phyloP scores from a whole-genome alignment of 2,888 invertebrate genomes.

The Pseudeuparius sepicola region DNA sequence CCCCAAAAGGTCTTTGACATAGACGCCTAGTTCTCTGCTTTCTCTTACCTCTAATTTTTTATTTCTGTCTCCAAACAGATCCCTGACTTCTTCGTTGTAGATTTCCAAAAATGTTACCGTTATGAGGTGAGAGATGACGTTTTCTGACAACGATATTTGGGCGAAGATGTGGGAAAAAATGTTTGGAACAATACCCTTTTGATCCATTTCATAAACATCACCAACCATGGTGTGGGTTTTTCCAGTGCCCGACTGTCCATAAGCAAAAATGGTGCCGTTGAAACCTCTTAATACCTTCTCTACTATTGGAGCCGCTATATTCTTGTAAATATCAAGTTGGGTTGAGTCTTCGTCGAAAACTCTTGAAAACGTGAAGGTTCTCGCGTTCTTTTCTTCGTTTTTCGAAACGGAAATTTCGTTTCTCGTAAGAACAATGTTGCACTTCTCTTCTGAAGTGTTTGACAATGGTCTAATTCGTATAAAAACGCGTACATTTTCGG shows the following conservation, averaged over 20 bases:
- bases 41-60: slow-evolving; percentile 82
- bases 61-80: slow-evolving; percentile 58
- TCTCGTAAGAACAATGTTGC: slow-evolving; percentile 35
- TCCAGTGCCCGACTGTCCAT: slow-evolving; percentile 87
- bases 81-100: slow-evolving; percentile 94
- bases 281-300: slow-evolving; percentile 89
- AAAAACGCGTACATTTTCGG: slow-evolving; percentile 88
- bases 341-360: slow-evolving; percentile 77
- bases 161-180: slow-evolving; percentile 97
- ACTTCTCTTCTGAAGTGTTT: slow-evolving; percentile 70
- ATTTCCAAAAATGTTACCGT: slow-evolving; percentile 95
- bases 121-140: slow-evolving; percentile 75
- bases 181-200: slow-evolving; percentile 91
- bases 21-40: slow-evolving; percentile 88
- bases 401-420: slow-evolving; percentile 2
- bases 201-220: slow-evolving; percentile 68
- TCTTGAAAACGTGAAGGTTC: slow-evolving; percentile 83
- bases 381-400: slow-evolving; percentile 52
- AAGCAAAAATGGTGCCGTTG: slow-evolving; percentile 83
- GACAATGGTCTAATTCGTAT: slow-evolving; percentile 93
- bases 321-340: slow-evolving; percentile 86
- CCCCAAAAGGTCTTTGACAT: slow-evolving; percentile 88
- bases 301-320: slow-evolving; percentile 88
- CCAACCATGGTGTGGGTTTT: slow-evolving; percentile 98
- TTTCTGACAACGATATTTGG: slow-evolving; percentile 78